A percentile compares a stretch with the other conserved stretches of the same genome.
Conservation (phyloP, 1,140 invertebrate species). For the Eriosoma lanigerum region DNA sequence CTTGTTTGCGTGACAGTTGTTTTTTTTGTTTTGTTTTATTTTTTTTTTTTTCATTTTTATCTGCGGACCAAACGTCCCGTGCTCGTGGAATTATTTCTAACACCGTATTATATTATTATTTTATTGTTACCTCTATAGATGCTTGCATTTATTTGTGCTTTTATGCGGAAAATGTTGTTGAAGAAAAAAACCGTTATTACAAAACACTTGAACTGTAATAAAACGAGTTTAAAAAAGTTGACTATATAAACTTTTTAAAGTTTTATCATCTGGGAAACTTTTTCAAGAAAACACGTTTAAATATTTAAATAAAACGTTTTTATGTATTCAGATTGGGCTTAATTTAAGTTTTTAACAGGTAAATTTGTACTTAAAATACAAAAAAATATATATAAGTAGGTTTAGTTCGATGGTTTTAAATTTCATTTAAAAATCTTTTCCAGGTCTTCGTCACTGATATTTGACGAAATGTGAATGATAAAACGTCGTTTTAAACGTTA, state of each 20-base stretch:
- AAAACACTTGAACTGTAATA: constrained; percentile 29
- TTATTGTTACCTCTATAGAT: background rate
- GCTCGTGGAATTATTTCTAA: background rate
- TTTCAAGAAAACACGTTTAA: background rate
- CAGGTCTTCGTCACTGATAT: background rate
- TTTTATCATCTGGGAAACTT: background rate
- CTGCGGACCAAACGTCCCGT: no score
- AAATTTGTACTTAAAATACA: constrained; percentile 15
- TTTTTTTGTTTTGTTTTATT: background rate
- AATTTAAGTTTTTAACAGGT: constrained; percentile 29
- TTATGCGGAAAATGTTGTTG: background rate
- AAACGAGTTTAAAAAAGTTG: constrained; percentile 25
- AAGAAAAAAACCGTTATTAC: background rate
- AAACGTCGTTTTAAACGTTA: no score
- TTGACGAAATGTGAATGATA: background rate
- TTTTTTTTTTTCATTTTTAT: no score
- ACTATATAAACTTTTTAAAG: constrained; percentile 26
- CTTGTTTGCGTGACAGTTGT: background rate
- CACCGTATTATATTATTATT: background rate
- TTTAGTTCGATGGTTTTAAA: background rate
- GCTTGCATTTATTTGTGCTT: background rate
- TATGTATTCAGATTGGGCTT: constrained; percentile 21
- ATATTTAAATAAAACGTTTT: constrained; percentile 30
- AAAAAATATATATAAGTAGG: background rate
- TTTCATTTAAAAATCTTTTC: background rate